Base-by-base conservation (phyloP, 1,140 invertebrate genomes). In the Pantala flavescens region DNA sequence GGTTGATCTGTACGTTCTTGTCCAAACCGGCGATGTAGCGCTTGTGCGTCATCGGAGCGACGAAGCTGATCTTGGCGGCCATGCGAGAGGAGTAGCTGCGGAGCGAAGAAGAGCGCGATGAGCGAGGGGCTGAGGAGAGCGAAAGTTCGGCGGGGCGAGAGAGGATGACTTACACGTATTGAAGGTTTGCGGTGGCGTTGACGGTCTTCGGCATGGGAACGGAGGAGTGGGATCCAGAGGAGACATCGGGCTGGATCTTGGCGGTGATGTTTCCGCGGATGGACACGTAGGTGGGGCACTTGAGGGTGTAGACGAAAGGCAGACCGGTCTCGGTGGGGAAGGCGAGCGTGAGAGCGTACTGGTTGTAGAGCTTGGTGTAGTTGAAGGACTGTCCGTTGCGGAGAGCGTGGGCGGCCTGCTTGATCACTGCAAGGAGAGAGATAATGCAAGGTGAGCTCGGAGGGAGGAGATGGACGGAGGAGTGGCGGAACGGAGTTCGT, bases 251-350 rank as follows among this genome's bases (percentile, higher is more conserved):
- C 71, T 83, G 78, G 70, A 81, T 80, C 24, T 82, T 80, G 24
- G 79, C 80, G 76, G 84, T 82, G 24, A 84, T 77, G 73, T 85
- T 80, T 9, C 85, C 83, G 63, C 83, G 82, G 14, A 86, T 21
- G 63, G 80, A 82, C 0, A 83, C 12, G 7, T 90, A 73, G 0
- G 82, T 81, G 0, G 89, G 88, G 28, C 80, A 79, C 73, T 86
- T 85, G 63, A 87, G 84, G 23, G 83, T 86, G 80, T 84, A 89
- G 71, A 87, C 80, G 77, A 89, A 90, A 24, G 89, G 90, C 72
- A 91, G 82, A 80, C 90, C 90, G 75, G 84, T 87, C 76, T 86
- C 87, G 16, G 87, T 85, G 0, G 90, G 89, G 83, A 90, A 89
- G 80, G 86, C 86, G 0, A 90, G 78, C 0, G 84, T 84, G 0